Conservation (phyloP, 2,888 invertebrate species). For the Pyrrhia umbra region DNA sequence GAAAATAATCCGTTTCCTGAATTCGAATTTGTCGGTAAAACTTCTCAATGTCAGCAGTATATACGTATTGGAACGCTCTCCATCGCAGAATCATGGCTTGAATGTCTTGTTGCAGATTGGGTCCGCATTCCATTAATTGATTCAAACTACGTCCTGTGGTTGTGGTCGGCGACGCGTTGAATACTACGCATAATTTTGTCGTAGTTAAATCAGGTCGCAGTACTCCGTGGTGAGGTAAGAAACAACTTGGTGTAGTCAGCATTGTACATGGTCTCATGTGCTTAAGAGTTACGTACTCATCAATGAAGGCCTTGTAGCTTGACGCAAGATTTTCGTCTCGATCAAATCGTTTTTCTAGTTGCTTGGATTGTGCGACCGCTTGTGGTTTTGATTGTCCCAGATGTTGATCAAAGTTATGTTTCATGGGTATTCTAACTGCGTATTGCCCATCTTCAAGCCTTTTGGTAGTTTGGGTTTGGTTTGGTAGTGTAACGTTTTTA, state of each 20-base stretch:
- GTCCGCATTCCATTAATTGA: not conserved
- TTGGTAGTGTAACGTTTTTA: too few species aligned
- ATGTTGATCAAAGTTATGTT: not conserved
- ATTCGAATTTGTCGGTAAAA: not conserved
- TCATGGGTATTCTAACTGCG: not conserved
- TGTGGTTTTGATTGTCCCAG: not conserved
- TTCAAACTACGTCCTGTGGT: not conserved
- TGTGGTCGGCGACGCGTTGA: not conserved
- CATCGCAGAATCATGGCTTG: not conserved
- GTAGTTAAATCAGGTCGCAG: not conserved
- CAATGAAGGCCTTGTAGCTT: not conserved
- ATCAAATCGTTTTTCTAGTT: not conserved
- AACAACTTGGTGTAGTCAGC: not conserved
- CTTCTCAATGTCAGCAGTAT: not conserved
- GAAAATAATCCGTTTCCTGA: not conserved
- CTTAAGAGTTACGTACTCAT: not conserved
- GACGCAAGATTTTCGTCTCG: not conserved
- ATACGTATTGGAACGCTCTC: not conserved
- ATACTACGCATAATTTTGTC: not conserved
- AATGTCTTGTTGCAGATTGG: not conserved
- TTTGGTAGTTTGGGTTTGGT: not conserved
- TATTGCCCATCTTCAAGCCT: not conserved
- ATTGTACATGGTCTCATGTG: not conserved
- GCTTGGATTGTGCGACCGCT: not conserved
- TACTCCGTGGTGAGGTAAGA: not conserved